Evolutionary conservation across 1,140 invertebrate species (phyloP), one percentile per base, ranked within the genome.

Genomic region (Pseudobourletiella spinata): DNA sequence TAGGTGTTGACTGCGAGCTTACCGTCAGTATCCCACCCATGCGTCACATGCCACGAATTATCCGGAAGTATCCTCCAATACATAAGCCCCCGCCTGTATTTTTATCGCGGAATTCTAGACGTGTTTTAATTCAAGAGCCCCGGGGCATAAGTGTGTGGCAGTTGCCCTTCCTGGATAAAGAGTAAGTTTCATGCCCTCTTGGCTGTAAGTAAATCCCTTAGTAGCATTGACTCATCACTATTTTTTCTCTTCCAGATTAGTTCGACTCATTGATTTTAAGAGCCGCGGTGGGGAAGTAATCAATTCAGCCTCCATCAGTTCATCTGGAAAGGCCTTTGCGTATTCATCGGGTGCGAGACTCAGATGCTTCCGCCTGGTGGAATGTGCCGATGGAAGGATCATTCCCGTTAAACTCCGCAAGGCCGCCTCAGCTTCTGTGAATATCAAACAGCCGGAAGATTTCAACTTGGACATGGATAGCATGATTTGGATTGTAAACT

Each of bases 41-140:
- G 8, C 29, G 52, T 39, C 16, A 55, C 20, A 35, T 35, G 3
- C 42, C 61, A 26, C 64, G 65, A 35, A 59, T 65, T 28, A 54
- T 66, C 6, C 63, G 55, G 11, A 69, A 67, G 46, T 64, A 64
- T 65, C 64, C 68, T 18, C 64, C 64, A n/a, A n/a, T 69, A 11
- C 57, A 57, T 3, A 50, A 58, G 22, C 18, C 24, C 0, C 35
- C 6, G 3, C 25, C 3, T 30, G 48, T 63, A 46, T 63, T 24
- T 50, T 26, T 61, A 6, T 30, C 60, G 2, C 8, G 30, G 48
- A 50, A 0, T n/a, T 32, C 20, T 3, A 35, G 43, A 20, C 57
- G 51, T 29, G 24, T 63, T 22, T 29, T 66, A 20, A 39, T 63
- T 11, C 60, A 63, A 46, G 62, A 66, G 52, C 15, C 15, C 16